Conservation (phyloP, 2,888 invertebrate species). For the Diabrotica balteata region DNA sequence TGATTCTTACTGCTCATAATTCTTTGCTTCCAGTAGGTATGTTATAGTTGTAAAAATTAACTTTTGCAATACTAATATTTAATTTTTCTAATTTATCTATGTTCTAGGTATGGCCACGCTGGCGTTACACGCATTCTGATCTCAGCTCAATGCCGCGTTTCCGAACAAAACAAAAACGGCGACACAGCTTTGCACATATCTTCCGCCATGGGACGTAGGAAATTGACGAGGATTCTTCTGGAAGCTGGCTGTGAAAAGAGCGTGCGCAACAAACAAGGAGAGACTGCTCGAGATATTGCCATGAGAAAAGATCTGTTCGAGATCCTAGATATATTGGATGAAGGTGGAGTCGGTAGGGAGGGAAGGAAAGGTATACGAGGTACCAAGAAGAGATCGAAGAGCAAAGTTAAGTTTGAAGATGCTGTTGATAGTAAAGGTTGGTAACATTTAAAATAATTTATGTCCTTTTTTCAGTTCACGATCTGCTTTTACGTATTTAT, state of each 20-base stretch:
- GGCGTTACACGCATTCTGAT: conserved; percentile 93
- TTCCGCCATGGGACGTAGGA: conserved; percentile 90
- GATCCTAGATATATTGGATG: conserved; percentile 79
- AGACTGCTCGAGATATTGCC: conserved; percentile 90
- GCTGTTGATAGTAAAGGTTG: conserved; percentile 38
- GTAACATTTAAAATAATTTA: neutral
- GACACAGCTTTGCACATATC: conserved; percentile 94
- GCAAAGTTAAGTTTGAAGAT: conserved; percentile 56
- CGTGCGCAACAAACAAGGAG: conserved; percentile 83
- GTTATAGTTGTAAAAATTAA: too few species aligned
- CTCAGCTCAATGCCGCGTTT: conserved; percentile 83
- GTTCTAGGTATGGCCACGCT: conserved; percentile 85
- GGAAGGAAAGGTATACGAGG: conserved; percentile 66
- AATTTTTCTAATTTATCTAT: neutral
- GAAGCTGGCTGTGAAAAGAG: conserved; percentile 81
- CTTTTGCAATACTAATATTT: neutral
- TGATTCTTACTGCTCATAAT: too few species aligned
- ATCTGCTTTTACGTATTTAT: too few species aligned
- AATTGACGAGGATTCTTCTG: conserved; percentile 87
- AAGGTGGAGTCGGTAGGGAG: conserved; percentile 58
- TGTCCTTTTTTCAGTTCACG: too few species aligned
- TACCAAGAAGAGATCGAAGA: conserved; percentile 60
- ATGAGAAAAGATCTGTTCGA: conserved; percentile 84
- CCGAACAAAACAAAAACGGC: conserved; percentile 94
- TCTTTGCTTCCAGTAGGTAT: too few species aligned